phyloP scores from a whole-genome alignment of 2,888 invertebrate genomes.

The Tholera decimalis region DNA sequence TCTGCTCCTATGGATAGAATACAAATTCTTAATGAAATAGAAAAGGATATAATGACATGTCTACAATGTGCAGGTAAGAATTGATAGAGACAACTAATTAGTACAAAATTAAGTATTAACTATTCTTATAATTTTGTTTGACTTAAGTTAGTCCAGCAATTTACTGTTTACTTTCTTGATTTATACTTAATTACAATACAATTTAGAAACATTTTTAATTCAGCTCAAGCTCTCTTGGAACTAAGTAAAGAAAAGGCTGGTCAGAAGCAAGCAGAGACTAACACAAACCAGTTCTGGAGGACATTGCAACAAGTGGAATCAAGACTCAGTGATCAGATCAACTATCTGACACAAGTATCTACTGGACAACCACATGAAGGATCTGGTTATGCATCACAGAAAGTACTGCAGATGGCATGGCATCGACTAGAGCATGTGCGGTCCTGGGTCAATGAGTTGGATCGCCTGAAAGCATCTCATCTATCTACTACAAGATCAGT shows the following conservation, averaged over 20 bases:
- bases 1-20: slow-evolving; percentile 97
- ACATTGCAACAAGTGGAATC: slow-evolving; percentile 97
- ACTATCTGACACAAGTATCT: slow-evolving; percentile 98
- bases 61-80: slow-evolving; percentile 97
- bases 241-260: slow-evolving; percentile 99
- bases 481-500: slow-evolving; percentile 85
- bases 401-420: slow-evolving; percentile 99
- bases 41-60: slow-evolving; percentile 97
- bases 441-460: slow-evolving; percentile 97
- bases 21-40: slow-evolving; percentile 97
- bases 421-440: slow-evolving; percentile 98
- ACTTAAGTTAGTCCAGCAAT: background rate
- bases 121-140: no score
- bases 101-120: no score
- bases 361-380: slow-evolving; percentile 99
- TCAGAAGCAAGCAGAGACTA: slow-evolving; percentile 97
- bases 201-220: slow-evolving; percentile 60
- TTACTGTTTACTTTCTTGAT: background rate
- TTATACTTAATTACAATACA: background rate
- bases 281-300: slow-evolving; percentile 97
- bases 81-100: no score
- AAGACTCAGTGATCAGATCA: slow-evolving; percentile 98
- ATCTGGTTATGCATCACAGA: slow-evolving; percentile 98
- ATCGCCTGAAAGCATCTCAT: slow-evolving; percentile 95
- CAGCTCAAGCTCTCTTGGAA: slow-evolving; percentile 97